Conservation (phyloP, 2,113 vertebrate genomes). For the Trogon surrucura region DNA sequence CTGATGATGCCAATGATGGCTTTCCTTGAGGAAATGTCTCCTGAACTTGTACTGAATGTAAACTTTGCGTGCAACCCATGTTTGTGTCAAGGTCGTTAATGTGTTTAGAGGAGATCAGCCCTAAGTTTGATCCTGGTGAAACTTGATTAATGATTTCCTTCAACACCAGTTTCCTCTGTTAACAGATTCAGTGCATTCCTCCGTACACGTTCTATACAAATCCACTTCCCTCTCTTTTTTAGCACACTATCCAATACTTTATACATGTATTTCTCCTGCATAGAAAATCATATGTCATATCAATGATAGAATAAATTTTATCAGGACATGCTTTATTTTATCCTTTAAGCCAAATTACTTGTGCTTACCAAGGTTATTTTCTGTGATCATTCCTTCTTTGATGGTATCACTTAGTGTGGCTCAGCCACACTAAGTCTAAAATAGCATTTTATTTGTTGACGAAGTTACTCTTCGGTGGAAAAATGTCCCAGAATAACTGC, state of each 20-base stretch:
- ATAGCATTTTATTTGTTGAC: not conserved
- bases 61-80: not conserved
- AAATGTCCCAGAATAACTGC: not conserved
- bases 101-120: not conserved
- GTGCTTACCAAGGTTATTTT: slow-evolving; percentile 7
- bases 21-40: not conserved
- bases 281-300: slow-evolving; percentile 13
- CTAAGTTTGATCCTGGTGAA: not conserved
- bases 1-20: not conserved
- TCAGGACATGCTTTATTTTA: slow-evolving; percentile 8
- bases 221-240: not conserved
- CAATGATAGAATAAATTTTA: not conserved
- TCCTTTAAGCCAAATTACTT: slow-evolving; percentile 22
- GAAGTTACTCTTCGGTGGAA: not conserved
- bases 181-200: not conserved
- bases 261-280: not conserved
- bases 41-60: not conserved
- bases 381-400: slow-evolving; percentile 7
- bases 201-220: not conserved
- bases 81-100: not conserved
- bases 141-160: not conserved
- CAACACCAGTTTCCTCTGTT: not conserved
- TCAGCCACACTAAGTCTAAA: not conserved
- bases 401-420: not conserved
- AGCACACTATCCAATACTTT: not conserved